Evolutionary conservation across 2,888 invertebrate species (phyloP).

Genomic region (Drosophila villosipedis): DNA sequence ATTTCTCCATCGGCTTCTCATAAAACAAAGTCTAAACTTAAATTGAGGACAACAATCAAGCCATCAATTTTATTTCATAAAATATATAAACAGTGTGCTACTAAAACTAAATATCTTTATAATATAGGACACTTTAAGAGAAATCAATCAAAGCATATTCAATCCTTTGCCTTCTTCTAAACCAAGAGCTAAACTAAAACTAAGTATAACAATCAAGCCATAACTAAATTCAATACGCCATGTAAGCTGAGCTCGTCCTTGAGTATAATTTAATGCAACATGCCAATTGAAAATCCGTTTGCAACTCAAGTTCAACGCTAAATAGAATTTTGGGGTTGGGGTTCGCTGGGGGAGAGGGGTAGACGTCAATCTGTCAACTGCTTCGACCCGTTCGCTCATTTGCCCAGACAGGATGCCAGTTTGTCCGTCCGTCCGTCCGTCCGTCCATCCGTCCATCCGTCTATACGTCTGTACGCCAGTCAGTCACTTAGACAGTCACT

Average conservation of each 20-base stretch:
- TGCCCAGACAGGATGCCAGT: constrained; percentile 78
- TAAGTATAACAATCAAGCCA: background rate
- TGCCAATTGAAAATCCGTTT: constrained; percentile 73
- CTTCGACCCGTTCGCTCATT: constrained; percentile 79
- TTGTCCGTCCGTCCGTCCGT: constrained; percentile 36
- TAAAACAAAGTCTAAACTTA: background rate
- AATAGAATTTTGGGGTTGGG: constrained; percentile 36
- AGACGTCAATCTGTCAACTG: constrained; percentile 79
- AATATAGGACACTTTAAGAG: background rate
- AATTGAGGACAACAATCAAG: background rate
- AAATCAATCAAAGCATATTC: background rate
- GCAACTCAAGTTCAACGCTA: constrained; percentile 59
- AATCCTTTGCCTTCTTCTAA: background rate
- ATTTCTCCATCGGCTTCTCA: background rate
- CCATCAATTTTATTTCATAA: background rate
- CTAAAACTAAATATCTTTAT: background rate
- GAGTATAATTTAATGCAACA: constrained; percentile 74
- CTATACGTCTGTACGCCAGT: constrained; percentile 29
- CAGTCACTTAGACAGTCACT: constrained; percentile 57
- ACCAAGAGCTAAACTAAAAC: background rate
- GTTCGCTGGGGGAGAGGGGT: constrained; percentile 18
- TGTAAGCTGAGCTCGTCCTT: constrained; percentile 65
- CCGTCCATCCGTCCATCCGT: constrained; percentile 29
- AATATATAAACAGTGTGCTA: background rate
- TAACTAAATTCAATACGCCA: constrained; percentile 23